These are phyloP conservation scores for Unio pictorum DNA, from an alignment of 2,888 invertebrate species.

Conservation along the genomic window DNA sequence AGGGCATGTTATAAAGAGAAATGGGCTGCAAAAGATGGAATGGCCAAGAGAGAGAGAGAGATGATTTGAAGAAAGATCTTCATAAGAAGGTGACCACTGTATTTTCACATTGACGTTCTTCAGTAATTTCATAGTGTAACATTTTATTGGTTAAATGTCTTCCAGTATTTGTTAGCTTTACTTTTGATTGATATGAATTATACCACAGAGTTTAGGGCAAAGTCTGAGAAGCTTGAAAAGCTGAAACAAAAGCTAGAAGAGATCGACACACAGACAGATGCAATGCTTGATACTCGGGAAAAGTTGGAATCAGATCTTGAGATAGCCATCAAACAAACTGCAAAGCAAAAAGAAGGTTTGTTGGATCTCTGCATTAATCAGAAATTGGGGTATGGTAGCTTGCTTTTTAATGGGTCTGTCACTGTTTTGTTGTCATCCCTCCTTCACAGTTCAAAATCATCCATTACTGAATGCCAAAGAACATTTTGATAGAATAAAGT, in stretches of 20 bases:
- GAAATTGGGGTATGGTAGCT: background rate
- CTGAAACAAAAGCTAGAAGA: constrained; percentile 35
- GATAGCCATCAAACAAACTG: constrained; percentile 10
- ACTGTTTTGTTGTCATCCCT: background rate
- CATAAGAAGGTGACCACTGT: too few relatives aligned
- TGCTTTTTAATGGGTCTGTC: background rate
- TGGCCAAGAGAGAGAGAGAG: too few relatives aligned
- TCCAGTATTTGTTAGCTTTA: too few relatives aligned
- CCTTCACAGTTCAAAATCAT: background rate
- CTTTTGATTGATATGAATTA: background rate
- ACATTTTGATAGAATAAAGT: too few relatives aligned
- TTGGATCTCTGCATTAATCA: background rate
- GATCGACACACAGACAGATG: constrained; percentile 21
- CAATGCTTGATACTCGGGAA: constrained; percentile 7
- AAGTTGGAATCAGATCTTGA: constrained; percentile 20
- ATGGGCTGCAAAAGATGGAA: too few relatives aligned
- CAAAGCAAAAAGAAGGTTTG: constrained; percentile 8
- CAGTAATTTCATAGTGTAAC: too few relatives aligned
- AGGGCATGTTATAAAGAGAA: too few relatives aligned
- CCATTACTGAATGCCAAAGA: too few relatives aligned
- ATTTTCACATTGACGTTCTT: too few relatives aligned
- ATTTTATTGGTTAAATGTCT: too few relatives aligned
- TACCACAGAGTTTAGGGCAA: constrained; percentile 31
- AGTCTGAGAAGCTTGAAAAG: constrained; percentile 20
- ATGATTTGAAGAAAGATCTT: too few relatives aligned